Base-by-base conservation (phyloP, 2,113 vertebrate species). In the Acinonyx jubatus region DNA sequence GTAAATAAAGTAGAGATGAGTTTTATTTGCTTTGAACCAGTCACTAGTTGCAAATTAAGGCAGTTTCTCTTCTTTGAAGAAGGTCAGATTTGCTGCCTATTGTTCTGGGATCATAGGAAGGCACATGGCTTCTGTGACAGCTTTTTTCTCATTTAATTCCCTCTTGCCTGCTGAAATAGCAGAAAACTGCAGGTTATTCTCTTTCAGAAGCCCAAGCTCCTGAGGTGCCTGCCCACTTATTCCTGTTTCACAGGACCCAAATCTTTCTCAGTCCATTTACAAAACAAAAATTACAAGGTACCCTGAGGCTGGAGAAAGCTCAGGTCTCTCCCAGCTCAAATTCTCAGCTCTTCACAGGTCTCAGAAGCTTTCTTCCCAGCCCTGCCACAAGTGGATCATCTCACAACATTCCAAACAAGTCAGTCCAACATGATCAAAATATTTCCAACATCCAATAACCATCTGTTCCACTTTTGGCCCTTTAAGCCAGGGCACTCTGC, bases 381-480 rank as follows among this genome's bases (percentile, higher is more conserved):
- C 21, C 33, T 78, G 41, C 31, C n/a, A 16, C 68, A 92, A 92
- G 76, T 83, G 25, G 29, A 50, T 89, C 52, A 86, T 90, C 41
- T 79, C 36, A 65, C 52, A 66, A 50, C 45, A 45, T 90, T 92
- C 23, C 19, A 82, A 87, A 18, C 25, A 93, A 91, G 12, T 38
- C 45, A 96, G 38, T 84, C 68, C 80, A 23, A 96, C n/a, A 52
- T 83, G 11, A 87, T 52, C 52, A 89, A 92, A 88, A 66, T 78
- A 86, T 80, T 96, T 92, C 16, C 33, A 78, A 66, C 14, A 78
- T 86, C 52, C 69, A 71, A 31, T 33, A 71, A 38, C 21, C 36
- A 94, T 92, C 18, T 8, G 33, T 48, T 93, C 11, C 23, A 84
- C 16, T 52, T 19, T 7, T 89, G 52, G 2, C 36, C 18, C 9